These are phyloP conservation scores for Pteropus rufus DNA, from an alignment of 2,797 vertebrate species.

Conservation along the genomic window DNA sequence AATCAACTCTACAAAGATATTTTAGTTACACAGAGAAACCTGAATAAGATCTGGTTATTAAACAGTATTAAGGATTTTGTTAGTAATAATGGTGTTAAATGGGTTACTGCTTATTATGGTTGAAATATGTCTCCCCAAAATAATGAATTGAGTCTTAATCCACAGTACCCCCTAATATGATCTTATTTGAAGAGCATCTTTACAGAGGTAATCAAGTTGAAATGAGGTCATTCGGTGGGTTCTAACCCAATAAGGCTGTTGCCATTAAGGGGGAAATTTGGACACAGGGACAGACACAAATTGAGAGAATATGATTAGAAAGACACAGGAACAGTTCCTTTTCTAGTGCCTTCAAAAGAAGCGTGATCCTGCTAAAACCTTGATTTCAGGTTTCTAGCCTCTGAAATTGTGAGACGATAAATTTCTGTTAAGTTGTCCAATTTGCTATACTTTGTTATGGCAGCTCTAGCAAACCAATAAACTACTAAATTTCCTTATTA, in stretches of 20 bases:
- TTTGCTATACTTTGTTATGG: not conserved
- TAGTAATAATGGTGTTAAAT: not conserved
- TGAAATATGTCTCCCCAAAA: not conserved
- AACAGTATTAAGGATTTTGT: not conserved
- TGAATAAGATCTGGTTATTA: not conserved
- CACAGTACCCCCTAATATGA: not conserved
- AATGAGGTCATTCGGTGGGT: not conserved
- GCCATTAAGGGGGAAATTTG: not conserved
- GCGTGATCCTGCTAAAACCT: rapidly evolving
- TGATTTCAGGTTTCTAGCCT: not conserved
- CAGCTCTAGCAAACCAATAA: not conserved
- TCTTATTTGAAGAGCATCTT: not conserved
- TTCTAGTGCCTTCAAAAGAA: not conserved
- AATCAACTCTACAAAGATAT: not conserved
- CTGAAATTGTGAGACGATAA: not conserved
- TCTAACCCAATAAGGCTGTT: not conserved
- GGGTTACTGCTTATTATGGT: not conserved
- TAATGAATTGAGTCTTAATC: not conserved
- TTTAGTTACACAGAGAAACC: not conserved
- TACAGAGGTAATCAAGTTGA: not conserved
- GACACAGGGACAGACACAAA: not conserved
- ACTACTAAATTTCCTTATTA: not conserved
- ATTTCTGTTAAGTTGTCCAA: not conserved
- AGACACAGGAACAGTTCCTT: not conserved
- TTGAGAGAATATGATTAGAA: not conserved